These are phyloP conservation scores for Epicampocera succincta DNA, from an alignment of 2,888 invertebrate species.

Conservation along the genomic window DNA sequence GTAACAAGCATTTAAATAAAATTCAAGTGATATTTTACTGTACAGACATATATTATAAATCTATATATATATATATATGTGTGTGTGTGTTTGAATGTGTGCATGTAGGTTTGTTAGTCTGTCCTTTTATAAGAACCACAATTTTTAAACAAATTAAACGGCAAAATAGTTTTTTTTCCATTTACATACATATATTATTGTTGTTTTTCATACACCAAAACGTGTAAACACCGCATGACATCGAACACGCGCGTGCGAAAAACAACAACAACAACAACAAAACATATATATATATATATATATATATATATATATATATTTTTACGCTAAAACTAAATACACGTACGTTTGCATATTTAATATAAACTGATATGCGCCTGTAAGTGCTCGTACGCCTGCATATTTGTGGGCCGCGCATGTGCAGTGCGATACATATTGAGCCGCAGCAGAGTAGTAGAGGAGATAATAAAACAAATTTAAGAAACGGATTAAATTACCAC, in stretches of 20 bases:
- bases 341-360: constrained; percentile 60
- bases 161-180: constrained; percentile 45
- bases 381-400: background rate
- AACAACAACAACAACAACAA: constrained; percentile 22
- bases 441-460: constrained; percentile 1
- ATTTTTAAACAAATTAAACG: constrained; percentile 66
- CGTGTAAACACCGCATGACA: constrained; percentile 70
- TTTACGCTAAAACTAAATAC: constrained; percentile 1
- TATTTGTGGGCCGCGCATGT: constrained; percentile 32
- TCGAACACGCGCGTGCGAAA: constrained; percentile 69
- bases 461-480: constrained; percentile 3
- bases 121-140: constrained; percentile 47
- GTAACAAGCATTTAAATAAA: constrained; percentile 67
- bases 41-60: background rate
- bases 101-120: background rate
- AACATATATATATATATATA: too few species aligned
- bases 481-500: constrained; percentile 61
- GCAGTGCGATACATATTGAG: background rate
- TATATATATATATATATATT: constrained; percentile 7
- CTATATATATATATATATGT: constrained; percentile 5
- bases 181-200: constrained; percentile 9
- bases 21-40: constrained; percentile 47
- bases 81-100: background rate
- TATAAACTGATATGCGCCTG: constrained; percentile 55
- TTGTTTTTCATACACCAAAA: constrained; percentile 46